Evolutionary conservation across 2,113 vertebrate genomes (phyloP).

Genomic region (Terrapene triunguis): DNA sequence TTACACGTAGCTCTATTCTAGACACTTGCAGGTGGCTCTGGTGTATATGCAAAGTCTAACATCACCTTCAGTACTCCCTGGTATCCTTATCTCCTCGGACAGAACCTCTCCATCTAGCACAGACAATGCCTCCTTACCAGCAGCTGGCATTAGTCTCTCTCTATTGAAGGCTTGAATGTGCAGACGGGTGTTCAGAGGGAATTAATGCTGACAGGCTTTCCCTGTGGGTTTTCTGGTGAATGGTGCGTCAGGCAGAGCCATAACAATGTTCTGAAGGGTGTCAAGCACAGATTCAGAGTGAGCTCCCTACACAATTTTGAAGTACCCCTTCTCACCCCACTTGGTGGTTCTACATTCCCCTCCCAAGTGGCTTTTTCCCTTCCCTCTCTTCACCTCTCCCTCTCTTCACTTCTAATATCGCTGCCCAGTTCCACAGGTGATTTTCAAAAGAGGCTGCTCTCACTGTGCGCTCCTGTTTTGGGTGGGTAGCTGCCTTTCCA

Average conservation of each 20-base stretch:
- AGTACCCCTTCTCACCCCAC: rapidly evolving
- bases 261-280: rapidly evolving
- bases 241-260: neutral
- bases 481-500: neutral
- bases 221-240: neutral
- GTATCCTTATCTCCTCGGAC: neutral
- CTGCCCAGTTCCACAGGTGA: neutral
- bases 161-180: neutral
- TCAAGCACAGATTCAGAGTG: neutral
- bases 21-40: neutral
- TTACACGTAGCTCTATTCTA: neutral
- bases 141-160: neutral
- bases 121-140: rapidly evolving
- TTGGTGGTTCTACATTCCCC: rapidly evolving
- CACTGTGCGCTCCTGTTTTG: neutral
- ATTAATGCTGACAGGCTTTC: rapidly evolving
- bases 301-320: neutral
- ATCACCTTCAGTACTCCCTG: neutral
- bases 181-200: neutral
- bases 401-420: neutral
- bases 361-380: neutral
- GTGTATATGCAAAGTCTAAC: neutral
- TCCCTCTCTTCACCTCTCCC: neutral
- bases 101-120: rapidly evolving
- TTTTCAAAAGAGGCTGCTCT: neutral